Percentiles rank a stretch among this genome's conserved stretches.
phyloP scores from a whole-genome alignment of 2,113 vertebrate species.

The Cnemophilus loriae region DNA sequence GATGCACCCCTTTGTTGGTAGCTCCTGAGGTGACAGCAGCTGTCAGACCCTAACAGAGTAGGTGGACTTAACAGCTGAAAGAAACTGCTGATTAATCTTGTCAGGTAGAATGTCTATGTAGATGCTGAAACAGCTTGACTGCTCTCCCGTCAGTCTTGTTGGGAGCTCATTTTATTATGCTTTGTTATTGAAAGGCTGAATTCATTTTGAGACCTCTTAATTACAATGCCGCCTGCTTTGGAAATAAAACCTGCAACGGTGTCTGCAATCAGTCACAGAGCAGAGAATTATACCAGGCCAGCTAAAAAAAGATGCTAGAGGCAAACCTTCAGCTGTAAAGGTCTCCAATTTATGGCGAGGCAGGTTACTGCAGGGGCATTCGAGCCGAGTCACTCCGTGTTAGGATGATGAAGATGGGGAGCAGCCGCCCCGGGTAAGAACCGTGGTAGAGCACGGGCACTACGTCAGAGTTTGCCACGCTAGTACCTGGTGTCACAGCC shows the following conservation, averaged over 20 bases:
- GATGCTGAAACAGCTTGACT: background rate
- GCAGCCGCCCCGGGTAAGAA: background rate
- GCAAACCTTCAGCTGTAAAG: slow-evolving; percentile 16
- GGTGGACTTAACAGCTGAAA: background rate
- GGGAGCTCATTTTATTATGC: background rate
- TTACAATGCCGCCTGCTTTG: background rate
- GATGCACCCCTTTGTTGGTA: background rate
- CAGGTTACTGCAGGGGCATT: background rate
- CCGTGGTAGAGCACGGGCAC: rapidly evolving
- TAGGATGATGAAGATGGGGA: background rate
- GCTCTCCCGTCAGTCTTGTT: background rate
- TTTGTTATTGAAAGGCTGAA: background rate
- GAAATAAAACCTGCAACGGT: background rate
- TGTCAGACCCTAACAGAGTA: background rate
- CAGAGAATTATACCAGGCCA: background rate
- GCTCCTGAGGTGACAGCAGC: background rate
- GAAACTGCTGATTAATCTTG: background rate
- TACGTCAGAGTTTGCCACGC: rapidly evolving
- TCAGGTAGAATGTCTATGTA: background rate
- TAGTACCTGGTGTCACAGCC: background rate
- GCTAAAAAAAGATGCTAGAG: background rate
- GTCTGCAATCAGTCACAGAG: background rate
- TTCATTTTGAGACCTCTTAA: slow-evolving; percentile 18
- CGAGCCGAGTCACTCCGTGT: background rate
- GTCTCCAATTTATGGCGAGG: background rate